phyloP scores from a whole-genome alignment of 2,113 vertebrate genomes.

The Leucoraja erinaceus region DNA sequence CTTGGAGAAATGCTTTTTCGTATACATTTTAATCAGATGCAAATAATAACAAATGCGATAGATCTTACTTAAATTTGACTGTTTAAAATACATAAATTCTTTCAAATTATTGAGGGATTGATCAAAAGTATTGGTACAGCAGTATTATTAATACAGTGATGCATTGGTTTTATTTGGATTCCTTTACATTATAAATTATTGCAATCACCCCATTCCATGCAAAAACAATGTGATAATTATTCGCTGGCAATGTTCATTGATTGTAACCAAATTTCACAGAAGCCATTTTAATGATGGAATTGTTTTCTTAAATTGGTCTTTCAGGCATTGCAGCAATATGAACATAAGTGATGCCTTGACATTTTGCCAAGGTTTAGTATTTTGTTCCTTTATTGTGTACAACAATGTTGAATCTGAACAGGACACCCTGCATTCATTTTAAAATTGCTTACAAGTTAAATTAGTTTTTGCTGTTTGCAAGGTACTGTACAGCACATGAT shows the following conservation, averaged over 20 bases:
- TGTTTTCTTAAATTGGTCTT: background rate
- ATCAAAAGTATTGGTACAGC: background rate
- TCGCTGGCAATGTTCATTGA: background rate
- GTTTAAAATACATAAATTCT: background rate
- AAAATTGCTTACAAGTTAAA: background rate
- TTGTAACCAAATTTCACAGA: background rate
- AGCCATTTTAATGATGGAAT: background rate
- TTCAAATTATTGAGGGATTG: background rate
- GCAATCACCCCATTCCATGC: background rate
- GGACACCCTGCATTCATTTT: background rate
- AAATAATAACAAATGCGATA: background rate
- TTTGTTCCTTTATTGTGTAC: background rate
- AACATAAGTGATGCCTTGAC: background rate
- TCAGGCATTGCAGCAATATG: background rate
- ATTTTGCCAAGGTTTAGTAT: background rate
- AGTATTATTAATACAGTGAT: constrained; percentile 9
- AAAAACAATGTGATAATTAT: background rate
- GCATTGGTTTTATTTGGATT: constrained; percentile 24
- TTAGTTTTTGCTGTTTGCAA: background rate
- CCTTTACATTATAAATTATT: constrained; percentile 12
- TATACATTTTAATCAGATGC: background rate
- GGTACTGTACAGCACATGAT: background rate
- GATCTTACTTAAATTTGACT: background rate
- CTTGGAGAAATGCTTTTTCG: background rate
- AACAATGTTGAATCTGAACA: background rate